Evolutionary conservation across 2,888 invertebrate species (phyloP), one percentile per base, ranked within the genome.

Genomic region (Scrobipalpa atriplicella): DNA sequence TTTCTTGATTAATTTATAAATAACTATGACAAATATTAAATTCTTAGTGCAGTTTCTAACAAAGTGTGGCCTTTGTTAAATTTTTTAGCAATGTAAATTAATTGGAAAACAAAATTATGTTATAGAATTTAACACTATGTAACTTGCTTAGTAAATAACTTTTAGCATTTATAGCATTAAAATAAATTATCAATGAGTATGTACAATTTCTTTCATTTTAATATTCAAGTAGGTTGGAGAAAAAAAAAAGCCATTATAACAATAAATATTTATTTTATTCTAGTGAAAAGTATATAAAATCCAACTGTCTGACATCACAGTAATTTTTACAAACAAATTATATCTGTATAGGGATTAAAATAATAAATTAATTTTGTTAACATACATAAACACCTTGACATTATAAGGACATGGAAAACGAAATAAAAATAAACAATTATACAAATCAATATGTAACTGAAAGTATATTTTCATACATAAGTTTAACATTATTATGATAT

Each of bases 281-380:
- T 71, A 70, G 72, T 75, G 77, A 70, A 77, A 78, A 81, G 80
- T 81, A 78, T 75, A 78, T 78, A 80, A 81, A 83, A 79, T 70
- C 75, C 75, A 74, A 73, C 75, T 69, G 68, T 11, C 67, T 74
- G 73, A 68, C 69, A 82, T 80, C 79, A 83, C 80, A 83, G 79
- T 75, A 76, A 76, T 75, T 78, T 52, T 78, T 70, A 75, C 68
- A 76, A 70, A 72, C 66, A 67, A 41, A 71, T 54, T 60, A 43
- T 56, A 58, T 36, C 36, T 58, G n/a, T 58, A 58, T 36, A n/a
- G n/a, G n/a, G n/a, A n/a, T n/a, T n/a, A n/a, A n/a, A n/a, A n/a
- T n/a, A n/a, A n/a, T n/a, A 29, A 29, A 29, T 29, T 29, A 29
- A 29, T 29, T 29, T 29, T 5, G 29, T 5, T 29, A 29, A 29